Conservation (phyloP, 2,797 vertebrate species). For the Distichodus sexfasciatus region DNA sequence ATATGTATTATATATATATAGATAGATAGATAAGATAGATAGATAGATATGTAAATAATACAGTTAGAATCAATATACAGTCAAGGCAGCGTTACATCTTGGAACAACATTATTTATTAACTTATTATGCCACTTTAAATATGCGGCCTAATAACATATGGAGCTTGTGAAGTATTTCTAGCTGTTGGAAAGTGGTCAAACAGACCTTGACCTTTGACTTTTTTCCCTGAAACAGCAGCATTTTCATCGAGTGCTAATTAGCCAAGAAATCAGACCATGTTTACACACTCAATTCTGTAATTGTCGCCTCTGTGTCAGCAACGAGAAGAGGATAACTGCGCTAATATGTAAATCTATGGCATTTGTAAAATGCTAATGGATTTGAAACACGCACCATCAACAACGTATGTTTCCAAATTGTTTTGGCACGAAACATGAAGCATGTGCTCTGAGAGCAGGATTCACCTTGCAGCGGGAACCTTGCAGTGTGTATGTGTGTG, state of each 20-base stretch:
- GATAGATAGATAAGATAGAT: too few relatives aligned
- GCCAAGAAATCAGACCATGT: slow-evolving; percentile 11
- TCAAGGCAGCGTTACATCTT: too few relatives aligned
- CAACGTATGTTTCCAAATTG: neutral
- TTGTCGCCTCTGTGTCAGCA: slow-evolving; percentile 2
- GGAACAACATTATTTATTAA: too few relatives aligned
- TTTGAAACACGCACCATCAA: slow-evolving; percentile 5
- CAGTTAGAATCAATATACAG: too few relatives aligned
- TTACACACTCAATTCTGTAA: slow-evolving; percentile 6
- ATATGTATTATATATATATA: too few relatives aligned
- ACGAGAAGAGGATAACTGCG: neutral
- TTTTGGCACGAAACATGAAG: neutral
- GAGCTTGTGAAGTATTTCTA: too few relatives aligned
- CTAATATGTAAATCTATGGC: neutral
- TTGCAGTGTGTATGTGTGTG: neutral
- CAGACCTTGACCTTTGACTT: slow-evolving; percentile 12
- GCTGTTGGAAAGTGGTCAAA: too few relatives aligned
- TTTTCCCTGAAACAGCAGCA: slow-evolving; percentile 9
- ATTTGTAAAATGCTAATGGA: neutral
- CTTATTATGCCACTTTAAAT: too few relatives aligned
- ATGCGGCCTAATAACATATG: too few relatives aligned
- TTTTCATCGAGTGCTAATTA: slow-evolving; percentile 17
- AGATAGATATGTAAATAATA: too few relatives aligned
- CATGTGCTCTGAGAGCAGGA: neutral
- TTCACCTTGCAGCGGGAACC: neutral